Evolutionary conservation across 2,888 invertebrate genomes (phyloP), one percentile per base, ranked within the genome.

Genomic region (Steromphala cineraria): DNA sequence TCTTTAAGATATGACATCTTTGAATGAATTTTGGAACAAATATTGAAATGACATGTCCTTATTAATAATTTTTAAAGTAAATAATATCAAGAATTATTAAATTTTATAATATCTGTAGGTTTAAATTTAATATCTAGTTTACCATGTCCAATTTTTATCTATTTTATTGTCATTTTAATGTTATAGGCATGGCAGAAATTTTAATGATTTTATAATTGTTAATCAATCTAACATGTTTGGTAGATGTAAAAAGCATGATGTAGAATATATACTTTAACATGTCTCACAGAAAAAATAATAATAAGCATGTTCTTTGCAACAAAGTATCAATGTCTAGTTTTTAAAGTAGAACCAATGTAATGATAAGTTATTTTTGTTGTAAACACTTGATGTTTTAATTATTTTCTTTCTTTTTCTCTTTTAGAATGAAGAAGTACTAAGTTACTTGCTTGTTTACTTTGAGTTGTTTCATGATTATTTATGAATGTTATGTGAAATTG

Each of bases 401-500:
- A 17, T 53, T 67, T 81, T 52, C 46, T 46, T 67, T 75, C 53
- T 46, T 46, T 62, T 15, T 67, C 71, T 78, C 21, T n/a, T 67
- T 24, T 75, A 75, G 75, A 75, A 75, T 52, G 75, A 75, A 19
- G 46, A 75, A 75, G 75, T 75, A 75, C 24, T 40, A 31, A 75
- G 40, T 52, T 75, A 52, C 40, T 75, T 24, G 46, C 75, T 52
- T 75, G 52, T 75, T 75, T 46, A 52, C n/a, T 46, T 77, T 75
- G 75, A 24, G 56, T 55, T 77, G 19, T 17, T 53, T 77, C 56
- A 28, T 46, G 21, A 52, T 55, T 17, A n/a, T 75, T 40, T 75
- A 67, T n/a, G 76, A 53, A 56, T 78, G 75, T 78, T 77, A 78
- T 82, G 77, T 28, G 17, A 28, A 13, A 24, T 67, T 46, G 46